These are phyloP conservation scores for Lapara coniferarum DNA, from an alignment of 2,888 invertebrate genomes.

Conservation along the genomic window DNA sequence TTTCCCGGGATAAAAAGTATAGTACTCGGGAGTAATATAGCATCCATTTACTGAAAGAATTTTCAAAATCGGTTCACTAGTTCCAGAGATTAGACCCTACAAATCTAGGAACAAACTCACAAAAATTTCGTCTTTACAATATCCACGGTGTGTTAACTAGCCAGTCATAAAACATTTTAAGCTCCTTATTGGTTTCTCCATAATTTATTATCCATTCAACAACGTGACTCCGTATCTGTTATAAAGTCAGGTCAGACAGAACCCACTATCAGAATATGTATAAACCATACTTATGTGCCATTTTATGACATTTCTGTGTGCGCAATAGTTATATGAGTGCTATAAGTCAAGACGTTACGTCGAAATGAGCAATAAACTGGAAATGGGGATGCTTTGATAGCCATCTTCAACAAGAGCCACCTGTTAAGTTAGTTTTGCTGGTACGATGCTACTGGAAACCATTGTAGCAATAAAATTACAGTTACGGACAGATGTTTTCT, in stretches of 20 bases:
- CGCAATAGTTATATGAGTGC: slow-evolving; percentile 39
- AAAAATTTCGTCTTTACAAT: no score
- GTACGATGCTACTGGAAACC: slow-evolving; percentile 19
- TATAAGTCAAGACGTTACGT: slow-evolving; percentile 47
- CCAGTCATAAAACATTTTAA: no score
- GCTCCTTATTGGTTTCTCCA: no score
- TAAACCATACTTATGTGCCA: slow-evolving; percentile 18
- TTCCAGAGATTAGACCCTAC: no score
- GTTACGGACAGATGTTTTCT: slow-evolving; percentile 8
- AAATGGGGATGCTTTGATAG: slow-evolving; percentile 46
- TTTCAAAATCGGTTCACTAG: no score
- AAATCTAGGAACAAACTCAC: no score
- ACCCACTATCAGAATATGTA: neutral
- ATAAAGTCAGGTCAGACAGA: neutral
- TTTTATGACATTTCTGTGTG: slow-evolving; percentile 25
- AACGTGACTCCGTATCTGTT: neutral
- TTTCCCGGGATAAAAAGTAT: no score
- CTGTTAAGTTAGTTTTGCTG: slow-evolving; percentile 43
- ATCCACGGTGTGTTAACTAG: no score
- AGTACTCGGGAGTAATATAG: no score
- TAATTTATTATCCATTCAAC: no score
- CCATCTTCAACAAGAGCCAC: slow-evolving; percentile 46
- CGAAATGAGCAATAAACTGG: slow-evolving; percentile 52
- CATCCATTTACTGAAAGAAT: no score
- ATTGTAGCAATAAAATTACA: neutral